A percentile compares a stretch with the other conserved stretches of the same genome.
Evolutionary conservation across 1,140 invertebrate genomes (phyloP).

Genomic region (Anoplolepis gracilipes): DNA sequence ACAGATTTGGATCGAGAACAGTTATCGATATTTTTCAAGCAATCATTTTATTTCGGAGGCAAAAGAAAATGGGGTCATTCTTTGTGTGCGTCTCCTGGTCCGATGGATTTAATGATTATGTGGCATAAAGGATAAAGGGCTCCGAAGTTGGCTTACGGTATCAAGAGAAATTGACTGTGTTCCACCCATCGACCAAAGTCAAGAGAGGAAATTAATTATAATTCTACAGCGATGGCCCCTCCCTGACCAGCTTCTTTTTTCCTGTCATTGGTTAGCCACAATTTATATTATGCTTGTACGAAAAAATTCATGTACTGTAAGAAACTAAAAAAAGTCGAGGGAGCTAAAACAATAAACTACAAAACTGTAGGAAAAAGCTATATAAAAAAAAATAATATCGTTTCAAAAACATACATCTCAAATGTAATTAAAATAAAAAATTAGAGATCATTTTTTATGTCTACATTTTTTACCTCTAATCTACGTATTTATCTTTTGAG

Average conservation of each 20-base stretch:
- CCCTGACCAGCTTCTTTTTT: conserved; percentile 31
- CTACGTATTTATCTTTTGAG: not conserved
- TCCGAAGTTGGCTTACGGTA: conserved; percentile 58
- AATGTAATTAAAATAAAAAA: conserved; percentile 5
- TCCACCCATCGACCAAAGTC: conserved; percentile 63
- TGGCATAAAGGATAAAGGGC: conserved; percentile 49
- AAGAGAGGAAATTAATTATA: conserved; percentile 57
- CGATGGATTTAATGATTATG: conserved; percentile 49
- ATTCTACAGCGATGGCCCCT: conserved; percentile 49
- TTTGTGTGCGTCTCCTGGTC: conserved; percentile 41
- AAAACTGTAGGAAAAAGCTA: no score
- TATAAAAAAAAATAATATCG: not conserved
- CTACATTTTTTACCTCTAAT: not conserved
- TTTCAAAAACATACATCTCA: not conserved
- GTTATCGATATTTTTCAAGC: conserved; percentile 55
- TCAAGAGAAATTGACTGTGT: conserved; percentile 62
- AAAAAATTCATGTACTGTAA: conserved; percentile 2
- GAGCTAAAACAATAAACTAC: not conserved
- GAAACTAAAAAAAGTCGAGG: not conserved
- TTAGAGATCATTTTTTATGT: not conserved
- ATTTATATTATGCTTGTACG: conserved; percentile 34
- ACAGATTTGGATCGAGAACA: conserved; percentile 50
- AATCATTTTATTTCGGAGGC: conserved; percentile 38
- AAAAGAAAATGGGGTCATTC: conserved; percentile 38
- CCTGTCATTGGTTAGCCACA: conserved; percentile 30